phyloP scores from a whole-genome alignment of 2,888 invertebrate genomes.

The Pristionchus entomophagus region DNA sequence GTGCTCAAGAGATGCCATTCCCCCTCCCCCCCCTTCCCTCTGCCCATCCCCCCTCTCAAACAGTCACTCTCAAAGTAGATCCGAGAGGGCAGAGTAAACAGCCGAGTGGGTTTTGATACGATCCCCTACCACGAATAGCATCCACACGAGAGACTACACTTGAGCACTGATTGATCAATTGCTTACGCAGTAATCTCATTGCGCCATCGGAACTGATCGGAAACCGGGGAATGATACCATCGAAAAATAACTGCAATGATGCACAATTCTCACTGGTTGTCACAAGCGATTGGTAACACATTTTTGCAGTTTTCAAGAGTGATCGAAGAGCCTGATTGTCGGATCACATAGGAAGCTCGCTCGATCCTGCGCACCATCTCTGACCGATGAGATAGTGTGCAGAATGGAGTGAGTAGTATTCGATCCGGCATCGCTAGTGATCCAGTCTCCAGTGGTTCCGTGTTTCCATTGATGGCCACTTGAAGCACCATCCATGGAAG shows the following conservation, averaged over 20 bases:
- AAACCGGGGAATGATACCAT: background rate
- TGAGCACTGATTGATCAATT: background rate
- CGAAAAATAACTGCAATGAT: background rate
- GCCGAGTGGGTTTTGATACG: background rate
- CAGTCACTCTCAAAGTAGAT: constrained; percentile 32
- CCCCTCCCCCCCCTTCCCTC: background rate
- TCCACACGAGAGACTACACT: background rate
- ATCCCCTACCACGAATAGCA: constrained; percentile 16
- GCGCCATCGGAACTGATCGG: background rate
- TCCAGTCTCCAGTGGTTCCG: background rate
- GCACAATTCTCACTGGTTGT: too few species aligned
- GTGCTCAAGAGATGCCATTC: background rate
- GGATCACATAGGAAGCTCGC: too few species aligned
- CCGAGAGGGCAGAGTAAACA: constrained; percentile 17
- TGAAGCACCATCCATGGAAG: background rate
- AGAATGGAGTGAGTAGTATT: too few species aligned
- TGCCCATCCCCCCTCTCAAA: constrained; percentile 6
- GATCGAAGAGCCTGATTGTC: too few species aligned
- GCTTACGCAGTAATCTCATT: background rate
- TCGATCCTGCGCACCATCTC: too few species aligned
- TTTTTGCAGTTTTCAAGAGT: too few species aligned
- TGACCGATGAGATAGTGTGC: background rate
- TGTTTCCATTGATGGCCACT: constrained; percentile 19
- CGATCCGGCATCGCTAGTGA: background rate
- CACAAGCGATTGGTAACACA: background rate